Base-by-base conservation (phyloP, 1,140 invertebrate genomes). In the Temnothorax nylanderi region DNA sequence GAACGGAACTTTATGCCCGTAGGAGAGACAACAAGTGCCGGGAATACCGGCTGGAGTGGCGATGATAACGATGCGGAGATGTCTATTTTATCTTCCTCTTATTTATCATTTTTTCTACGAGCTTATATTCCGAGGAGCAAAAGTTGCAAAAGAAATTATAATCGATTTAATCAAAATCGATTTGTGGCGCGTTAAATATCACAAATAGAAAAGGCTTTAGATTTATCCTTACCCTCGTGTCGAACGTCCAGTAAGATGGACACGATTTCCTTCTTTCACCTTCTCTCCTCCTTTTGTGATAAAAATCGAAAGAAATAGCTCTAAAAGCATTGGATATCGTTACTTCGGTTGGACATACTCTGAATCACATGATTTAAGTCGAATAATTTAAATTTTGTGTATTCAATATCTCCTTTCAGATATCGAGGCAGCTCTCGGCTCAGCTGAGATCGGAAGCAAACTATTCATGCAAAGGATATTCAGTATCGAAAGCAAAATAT, bases 401-500 rank as follows among this genome's bases (percentile, higher is more conserved):
- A 51, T 37, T 67, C 6, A 67, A 26, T 34, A 71, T 37, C 16
- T 44, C n/a, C 44, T 77, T 77, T 44, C 10, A 32, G 7, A 65
- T 1, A n/a, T 34, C 18, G n/a, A 44, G 49, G 6, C 13, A 47
- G 11, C 13, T 69, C 49, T 69, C 16, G 21, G 47, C 64, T 16
- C 6, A 41, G 2, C 16, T 62, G 34, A 62, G 37, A 76, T 26
- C n/a, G 32, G 3, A 69, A 26, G 62, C 47, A 81, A 81, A 81
- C 47, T 56, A 37, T 81, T 54, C 13, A 26, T 56, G 16, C 13
- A 34, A 81, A 71, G 26, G 49, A 34, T n/a, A 16, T 69, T 44
- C 26, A 80, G 8, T n/a, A 67, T 34, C 26, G 13, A 76, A 76
- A 49, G n/a, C 16, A 32, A 80, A 41, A 81, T 81, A 71, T 71